phyloP scores from a whole-genome alignment of 2,888 invertebrate species.

The Philopedon plagiatum region DNA sequence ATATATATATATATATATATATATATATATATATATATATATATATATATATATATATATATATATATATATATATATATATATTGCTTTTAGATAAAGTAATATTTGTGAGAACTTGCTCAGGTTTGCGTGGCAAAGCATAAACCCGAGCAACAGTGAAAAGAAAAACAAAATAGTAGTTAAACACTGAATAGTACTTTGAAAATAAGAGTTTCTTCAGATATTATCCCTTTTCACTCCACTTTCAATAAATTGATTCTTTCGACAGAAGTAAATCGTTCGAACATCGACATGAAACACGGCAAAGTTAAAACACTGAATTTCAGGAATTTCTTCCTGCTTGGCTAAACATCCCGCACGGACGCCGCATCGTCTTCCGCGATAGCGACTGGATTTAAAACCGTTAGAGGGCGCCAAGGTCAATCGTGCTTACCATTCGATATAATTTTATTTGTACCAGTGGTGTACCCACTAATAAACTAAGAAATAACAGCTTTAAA shows the following conservation, averaged over 20 bases:
- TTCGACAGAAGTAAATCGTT: conserved; percentile 28
- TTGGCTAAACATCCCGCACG: conserved; percentile 29
- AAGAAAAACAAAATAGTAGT: no score
- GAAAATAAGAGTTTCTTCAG: background rate
- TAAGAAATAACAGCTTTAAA: background rate
- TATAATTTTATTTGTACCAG: conserved; percentile 9
- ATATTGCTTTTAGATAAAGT: no score
- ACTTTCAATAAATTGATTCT: conserved; percentile 26
- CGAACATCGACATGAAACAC: conserved; percentile 27
- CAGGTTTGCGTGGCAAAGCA: no score
- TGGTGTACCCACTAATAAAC: background rate
- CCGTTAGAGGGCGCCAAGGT: conserved; percentile 54
- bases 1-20: no score
- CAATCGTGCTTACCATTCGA: conserved; percentile 51
- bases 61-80: no score
- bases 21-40: no score
- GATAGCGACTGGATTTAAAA: conserved; percentile 42
- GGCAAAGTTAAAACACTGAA: conserved; percentile 28
- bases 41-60: no score
- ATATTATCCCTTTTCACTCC: no score
- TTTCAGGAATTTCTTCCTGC: conserved; percentile 39
- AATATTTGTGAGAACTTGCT: no score
- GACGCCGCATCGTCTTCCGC: conserved; percentile 37
- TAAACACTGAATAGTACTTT: no score
- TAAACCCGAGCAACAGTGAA: no score